Conservation (phyloP, 2,113 vertebrate genomes). For the Cardinalis cardinalis region DNA sequence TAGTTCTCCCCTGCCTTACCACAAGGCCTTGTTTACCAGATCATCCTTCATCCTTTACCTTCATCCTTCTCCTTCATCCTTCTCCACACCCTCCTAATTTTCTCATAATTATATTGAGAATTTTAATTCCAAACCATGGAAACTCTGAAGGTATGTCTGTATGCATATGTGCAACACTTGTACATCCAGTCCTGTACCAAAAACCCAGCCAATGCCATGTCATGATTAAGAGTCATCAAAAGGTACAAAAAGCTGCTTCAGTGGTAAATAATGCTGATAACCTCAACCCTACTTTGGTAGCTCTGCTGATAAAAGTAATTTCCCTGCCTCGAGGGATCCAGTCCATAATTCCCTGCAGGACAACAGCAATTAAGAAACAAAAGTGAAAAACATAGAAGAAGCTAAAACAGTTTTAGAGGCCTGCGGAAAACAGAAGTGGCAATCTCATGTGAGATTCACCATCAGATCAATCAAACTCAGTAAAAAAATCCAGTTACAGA, state of each 20-base stretch:
- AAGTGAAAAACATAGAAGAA: not conserved
- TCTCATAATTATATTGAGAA: not conserved
- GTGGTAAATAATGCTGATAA: not conserved
- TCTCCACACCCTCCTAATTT: not conserved
- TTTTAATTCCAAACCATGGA: not conserved
- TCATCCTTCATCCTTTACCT: not conserved
- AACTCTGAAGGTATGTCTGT: not conserved
- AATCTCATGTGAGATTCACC: not conserved
- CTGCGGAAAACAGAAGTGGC: not conserved
- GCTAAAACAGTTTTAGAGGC: not conserved
- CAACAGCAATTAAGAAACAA: not conserved
- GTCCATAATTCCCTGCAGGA: not conserved
- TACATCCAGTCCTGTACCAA: not conserved
- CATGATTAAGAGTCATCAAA: not conserved
- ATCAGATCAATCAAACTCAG: not conserved
- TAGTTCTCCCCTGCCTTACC: not conserved
- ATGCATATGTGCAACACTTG: not conserved
- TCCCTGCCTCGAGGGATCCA: not conserved
- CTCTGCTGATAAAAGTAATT: not conserved
- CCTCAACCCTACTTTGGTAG: not conserved
- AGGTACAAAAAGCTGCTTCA: not conserved
- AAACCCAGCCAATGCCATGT: not conserved
- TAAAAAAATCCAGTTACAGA: not conserved
- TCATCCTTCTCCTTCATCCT: not conserved
- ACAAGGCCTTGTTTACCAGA: not conserved